A percentile compares a stretch with the other conserved stretches of the same genome.
These are phyloP conservation scores for Nymphalis c-album DNA, from an alignment of 2,888 invertebrate genomes.

Conservation along the genomic window DNA sequence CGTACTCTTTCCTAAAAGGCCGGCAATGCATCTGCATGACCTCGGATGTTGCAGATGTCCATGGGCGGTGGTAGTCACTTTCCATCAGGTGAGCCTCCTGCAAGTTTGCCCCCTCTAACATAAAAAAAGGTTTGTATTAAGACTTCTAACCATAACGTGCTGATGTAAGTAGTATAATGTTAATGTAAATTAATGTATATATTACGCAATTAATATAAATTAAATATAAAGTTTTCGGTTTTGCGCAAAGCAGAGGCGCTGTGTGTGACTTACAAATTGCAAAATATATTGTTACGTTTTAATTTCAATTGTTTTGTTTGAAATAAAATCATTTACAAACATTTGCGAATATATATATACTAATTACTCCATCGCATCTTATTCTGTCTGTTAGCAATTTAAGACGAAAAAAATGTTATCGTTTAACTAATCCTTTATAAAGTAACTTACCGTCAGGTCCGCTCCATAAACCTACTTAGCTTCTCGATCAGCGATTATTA, in stretches of 20 bases:
- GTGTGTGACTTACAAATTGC: background rate
- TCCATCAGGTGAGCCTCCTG: too few species aligned
- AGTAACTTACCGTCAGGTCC: slow-evolving; percentile 19
- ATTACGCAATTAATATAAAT: background rate
- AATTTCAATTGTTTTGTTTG: background rate
- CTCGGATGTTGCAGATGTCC: too few species aligned
- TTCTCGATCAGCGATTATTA: slow-evolving; percentile 25
- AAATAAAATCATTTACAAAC: background rate
- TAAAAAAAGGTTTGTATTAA: too few species aligned
- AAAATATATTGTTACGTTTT: background rate
- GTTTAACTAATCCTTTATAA: slow-evolving; percentile 12
- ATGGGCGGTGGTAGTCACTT: too few species aligned
- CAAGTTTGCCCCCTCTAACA: too few species aligned
- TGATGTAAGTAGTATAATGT: background rate
- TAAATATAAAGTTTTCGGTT: background rate
- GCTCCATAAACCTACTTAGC: slow-evolving; percentile 31
- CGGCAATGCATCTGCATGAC: too few species aligned
- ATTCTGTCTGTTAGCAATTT: background rate
- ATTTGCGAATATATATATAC: background rate
- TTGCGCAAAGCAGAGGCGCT: background rate
- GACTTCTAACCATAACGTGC: too few species aligned
- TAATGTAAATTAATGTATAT: background rate
- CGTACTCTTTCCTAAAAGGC: too few species aligned
- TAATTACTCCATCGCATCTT: background rate
- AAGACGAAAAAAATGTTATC: background rate